Evolutionary conservation across 2,888 invertebrate species (phyloP).

Genomic region (Hedya salicella): DNA sequence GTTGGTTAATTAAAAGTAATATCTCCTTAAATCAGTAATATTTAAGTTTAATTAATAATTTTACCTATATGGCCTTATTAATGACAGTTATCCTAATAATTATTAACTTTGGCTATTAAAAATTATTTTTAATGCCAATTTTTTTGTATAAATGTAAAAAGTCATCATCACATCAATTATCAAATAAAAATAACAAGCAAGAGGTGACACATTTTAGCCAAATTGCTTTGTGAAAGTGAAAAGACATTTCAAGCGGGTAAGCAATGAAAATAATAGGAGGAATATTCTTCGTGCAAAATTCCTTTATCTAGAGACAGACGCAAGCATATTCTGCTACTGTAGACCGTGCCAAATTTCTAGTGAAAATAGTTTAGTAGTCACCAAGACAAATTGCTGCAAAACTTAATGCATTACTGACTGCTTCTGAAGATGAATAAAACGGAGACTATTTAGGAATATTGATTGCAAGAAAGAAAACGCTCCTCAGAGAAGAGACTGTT

Average conservation of each 20-base stretch:
- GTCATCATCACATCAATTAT: too few species aligned
- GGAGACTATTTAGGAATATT: too few species aligned
- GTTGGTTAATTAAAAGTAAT: too few species aligned
- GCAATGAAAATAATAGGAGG: slow-evolving; percentile 2
- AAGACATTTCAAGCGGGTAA: too few species aligned
- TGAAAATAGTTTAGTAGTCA: slow-evolving; percentile 25
- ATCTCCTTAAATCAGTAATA: too few species aligned
- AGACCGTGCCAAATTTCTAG: slow-evolving; percentile 26
- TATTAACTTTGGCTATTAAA: too few species aligned
- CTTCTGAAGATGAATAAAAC: background rate
- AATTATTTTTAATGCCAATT: too few species aligned
- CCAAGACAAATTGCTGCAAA: slow-evolving; percentile 28
- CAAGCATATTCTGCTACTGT: slow-evolving; percentile 23
- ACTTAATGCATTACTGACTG: slow-evolving; percentile 23
- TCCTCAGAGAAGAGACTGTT: background rate
- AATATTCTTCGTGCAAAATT: background rate
- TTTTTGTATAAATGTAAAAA: too few species aligned
- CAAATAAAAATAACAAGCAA: too few species aligned
- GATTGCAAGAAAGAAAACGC: background rate
- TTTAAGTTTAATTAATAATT: too few species aligned
- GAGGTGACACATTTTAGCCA: slow-evolving; percentile 7
- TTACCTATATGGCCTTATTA: too few species aligned
- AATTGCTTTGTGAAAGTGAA: slow-evolving; percentile 4
- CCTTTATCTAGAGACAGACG: slow-evolving; percentile 12
- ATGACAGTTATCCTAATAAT: too few species aligned